These are phyloP conservation scores for Psix sp. DNA, from an alignment of 1,140 invertebrate species.

Conservation along the genomic window DNA sequence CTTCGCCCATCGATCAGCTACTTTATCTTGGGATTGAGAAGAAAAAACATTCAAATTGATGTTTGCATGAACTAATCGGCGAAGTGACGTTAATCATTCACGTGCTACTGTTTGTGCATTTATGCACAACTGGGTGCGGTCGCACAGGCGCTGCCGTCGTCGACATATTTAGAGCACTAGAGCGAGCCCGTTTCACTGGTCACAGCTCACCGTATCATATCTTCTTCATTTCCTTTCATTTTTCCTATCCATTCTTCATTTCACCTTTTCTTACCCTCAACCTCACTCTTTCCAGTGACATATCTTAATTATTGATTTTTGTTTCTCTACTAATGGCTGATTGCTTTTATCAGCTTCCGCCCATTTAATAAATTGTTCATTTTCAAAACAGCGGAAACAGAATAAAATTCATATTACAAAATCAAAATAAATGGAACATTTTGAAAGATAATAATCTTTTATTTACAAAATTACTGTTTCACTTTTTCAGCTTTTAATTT, in stretches of 20 bases:
- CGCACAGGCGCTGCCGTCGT: conserved; percentile 43
- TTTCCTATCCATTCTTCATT: conserved; percentile 14
- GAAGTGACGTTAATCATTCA: conserved; percentile 29
- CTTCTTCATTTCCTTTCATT: conserved; percentile 42
- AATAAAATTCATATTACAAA: no score
- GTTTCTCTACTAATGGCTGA: neutral
- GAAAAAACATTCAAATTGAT: neutral
- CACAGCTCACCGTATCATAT: conserved; percentile 23
- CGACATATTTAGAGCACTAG: conserved; percentile 45
- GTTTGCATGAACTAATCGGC: conserved; percentile 1
- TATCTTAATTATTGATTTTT: conserved; percentile 31
- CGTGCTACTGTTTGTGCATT: conserved; percentile 43
- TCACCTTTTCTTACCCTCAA: no score
- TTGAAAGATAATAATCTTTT: no score
- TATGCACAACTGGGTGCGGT: conserved; percentile 53
- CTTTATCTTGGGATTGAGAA: no score
- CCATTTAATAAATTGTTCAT: no score
- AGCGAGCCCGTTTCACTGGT: conserved; percentile 24
- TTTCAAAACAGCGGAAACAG: no score
- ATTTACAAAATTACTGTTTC: no score
- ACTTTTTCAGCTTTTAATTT: no score
- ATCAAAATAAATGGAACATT: no score
- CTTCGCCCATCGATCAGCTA: no score
- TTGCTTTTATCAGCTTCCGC: neutral
- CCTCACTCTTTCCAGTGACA: conserved; percentile 5